Conservation (phyloP, 2,888 invertebrate species). For the Trichacis sp. region DNA sequence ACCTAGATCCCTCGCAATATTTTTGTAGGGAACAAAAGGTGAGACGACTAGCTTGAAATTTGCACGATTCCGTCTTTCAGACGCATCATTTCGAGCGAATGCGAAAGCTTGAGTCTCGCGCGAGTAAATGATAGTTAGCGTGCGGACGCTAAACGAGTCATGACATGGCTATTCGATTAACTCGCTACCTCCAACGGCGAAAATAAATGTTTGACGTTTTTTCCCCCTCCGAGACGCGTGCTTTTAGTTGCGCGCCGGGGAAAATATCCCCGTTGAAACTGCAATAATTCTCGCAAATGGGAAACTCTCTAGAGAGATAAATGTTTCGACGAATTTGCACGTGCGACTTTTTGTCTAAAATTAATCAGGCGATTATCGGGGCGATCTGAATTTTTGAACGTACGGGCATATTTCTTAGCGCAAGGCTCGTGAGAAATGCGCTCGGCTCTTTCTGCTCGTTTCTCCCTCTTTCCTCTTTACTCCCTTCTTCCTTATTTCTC, state of each 20-base stretch:
- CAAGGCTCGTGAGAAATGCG: slow-evolving; percentile 8
- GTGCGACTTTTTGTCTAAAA: neutral
- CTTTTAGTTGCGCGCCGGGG: neutral
- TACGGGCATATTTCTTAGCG: slow-evolving; percentile 20
- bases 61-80: slow-evolving; percentile 38
- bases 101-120: slow-evolving; percentile 42
- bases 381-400: slow-evolving; percentile 23
- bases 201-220: slow-evolving; percentile 19
- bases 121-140: slow-evolving; percentile 52
- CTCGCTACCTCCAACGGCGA: slow-evolving; percentile 33
- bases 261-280: neutral
- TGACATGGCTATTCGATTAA: slow-evolving; percentile 62
- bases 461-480: neutral
- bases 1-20: too few relatives aligned
- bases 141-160: slow-evolving; percentile 55
- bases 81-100: slow-evolving; percentile 38
- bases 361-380: slow-evolving; percentile 15
- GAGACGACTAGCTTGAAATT: too few relatives aligned
- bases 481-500: too few relatives aligned
- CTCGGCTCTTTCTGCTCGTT: slow-evolving; percentile 11
- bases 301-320: too few relatives aligned
- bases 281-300: too few relatives aligned
- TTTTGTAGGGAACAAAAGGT: too few relatives aligned
- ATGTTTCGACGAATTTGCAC: neutral
- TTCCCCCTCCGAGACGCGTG: too few relatives aligned